Evolutionary conservation across 2,113 vertebrate species (phyloP), one percentile per base, ranked within the genome.

Genomic region (Macroglossus sobrinus): DNA sequence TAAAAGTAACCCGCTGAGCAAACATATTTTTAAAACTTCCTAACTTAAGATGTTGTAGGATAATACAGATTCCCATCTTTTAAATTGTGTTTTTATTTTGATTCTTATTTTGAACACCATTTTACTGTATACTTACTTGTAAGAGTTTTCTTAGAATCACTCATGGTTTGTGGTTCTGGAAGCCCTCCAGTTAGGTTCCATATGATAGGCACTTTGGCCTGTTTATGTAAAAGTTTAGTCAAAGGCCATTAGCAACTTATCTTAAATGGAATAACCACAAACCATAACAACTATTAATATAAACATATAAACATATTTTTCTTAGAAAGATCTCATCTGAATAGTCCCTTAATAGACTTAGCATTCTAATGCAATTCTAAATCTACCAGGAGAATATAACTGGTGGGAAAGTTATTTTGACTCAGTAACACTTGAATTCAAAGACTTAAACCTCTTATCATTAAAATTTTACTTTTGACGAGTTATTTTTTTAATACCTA

Each of bases 121-220:
- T 96, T 94, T 43, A 66, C 8, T 57, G 24, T 91, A 13, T 64
- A 61, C 26, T 86, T 94, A 82, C 55, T 71, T 90, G 1, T 19
- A 61, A 89, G 19, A 95, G 35, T 55, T 76, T 85, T 24, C 45
- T 82, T 61, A 85, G 1, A 63, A 50, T 94, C 55, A 55, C 75
- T 95, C 35, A 85, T 89, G 95, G 84, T 95, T 86, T 97, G 89
- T 93, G 93, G 92, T 74, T 88, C 92, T 97, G 92, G 92, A 96
- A 71, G 15, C 4, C 6, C 1, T 98, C 79, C 94, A 96, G 0
- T 43, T 79, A 2, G 13, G 7, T 59, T 93, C 71, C 69, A 96
- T 80, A 80, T 87, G 84, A 96, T 95, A 95, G 75, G 57, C 22
- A 64, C 74, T 92, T 95, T 68, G 82, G 55, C 47, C 15, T 89